Percentiles rank a stretch among this genome's conserved stretches.
Conservation (phyloP, 2,113 vertebrate species). For the Actenoides lindsayi region DNA sequence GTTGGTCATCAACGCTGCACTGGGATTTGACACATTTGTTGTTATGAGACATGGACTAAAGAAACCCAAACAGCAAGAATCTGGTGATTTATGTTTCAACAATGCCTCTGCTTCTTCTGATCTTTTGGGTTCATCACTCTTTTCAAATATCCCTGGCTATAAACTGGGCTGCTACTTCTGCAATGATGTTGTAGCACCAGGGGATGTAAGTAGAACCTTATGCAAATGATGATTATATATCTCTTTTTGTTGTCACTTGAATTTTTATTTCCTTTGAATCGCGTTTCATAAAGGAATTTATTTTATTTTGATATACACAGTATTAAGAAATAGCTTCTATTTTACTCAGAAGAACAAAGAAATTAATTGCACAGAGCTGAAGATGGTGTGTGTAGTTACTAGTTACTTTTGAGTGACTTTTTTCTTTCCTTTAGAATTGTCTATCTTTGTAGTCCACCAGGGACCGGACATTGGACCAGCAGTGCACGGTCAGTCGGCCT, state of each 20-base stretch:
- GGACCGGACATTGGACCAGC: slow-evolving; percentile 96
- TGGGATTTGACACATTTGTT: slow-evolving; percentile 98
- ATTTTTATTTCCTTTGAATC: background rate
- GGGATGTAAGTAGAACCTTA: slow-evolving; percentile 86
- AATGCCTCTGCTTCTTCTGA: slow-evolving; percentile 62
- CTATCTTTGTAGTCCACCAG: slow-evolving; percentile 87
- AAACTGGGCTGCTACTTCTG: slow-evolving; percentile 98
- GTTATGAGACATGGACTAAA: slow-evolving; percentile 98
- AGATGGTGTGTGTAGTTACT: background rate
- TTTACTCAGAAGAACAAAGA: background rate
- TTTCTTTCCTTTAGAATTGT: background rate
- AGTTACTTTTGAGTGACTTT: background rate
- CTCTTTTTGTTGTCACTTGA: background rate
- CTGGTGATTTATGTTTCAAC: slow-evolving; percentile 51
- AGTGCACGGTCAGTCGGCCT: slow-evolving; percentile 96
- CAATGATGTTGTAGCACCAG: slow-evolving; percentile 97
- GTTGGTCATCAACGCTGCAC: slow-evolving; percentile 93
- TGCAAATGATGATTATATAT: background rate
- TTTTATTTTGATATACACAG: fast-evolving
- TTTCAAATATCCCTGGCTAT: slow-evolving; percentile 97
- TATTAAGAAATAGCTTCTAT: background rate
- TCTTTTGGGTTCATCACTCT: slow-evolving; percentile 86
- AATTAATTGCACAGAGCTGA: background rate
- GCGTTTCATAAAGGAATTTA: background rate
- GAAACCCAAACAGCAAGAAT: slow-evolving; percentile 76